phyloP scores from a whole-genome alignment of 37 sponge, comb jelly and placozoan genomes.

The Petrosia ficiformis region DNA sequence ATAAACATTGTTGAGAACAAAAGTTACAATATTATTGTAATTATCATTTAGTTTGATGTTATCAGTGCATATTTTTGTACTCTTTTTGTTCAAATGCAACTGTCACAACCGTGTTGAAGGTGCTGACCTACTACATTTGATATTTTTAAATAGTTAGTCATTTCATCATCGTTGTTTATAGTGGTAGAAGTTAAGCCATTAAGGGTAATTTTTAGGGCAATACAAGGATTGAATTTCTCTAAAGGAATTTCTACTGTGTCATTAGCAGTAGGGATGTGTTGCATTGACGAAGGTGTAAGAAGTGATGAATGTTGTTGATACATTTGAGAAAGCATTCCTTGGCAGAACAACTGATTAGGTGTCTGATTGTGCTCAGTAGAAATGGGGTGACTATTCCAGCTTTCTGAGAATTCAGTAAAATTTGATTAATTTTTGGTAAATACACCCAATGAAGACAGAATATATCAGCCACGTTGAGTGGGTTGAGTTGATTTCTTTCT shows the following conservation, averaged over 20 bases:
- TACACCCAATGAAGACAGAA: conserved; percentile 44
- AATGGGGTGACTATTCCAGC: conserved; percentile 49
- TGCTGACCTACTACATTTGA: not conserved
- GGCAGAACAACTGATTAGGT: conserved; percentile 32
- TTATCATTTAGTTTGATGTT: not conserved
- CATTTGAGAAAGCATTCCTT: not conserved
- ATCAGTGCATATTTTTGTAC: too few species aligned
- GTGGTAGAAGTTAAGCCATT: not conserved
- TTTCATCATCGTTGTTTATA: not conserved
- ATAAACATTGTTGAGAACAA: not conserved
- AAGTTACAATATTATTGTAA: not conserved
- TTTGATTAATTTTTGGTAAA: conserved; percentile 39
- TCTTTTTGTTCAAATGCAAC: too few species aligned
- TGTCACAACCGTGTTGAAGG: too few species aligned
- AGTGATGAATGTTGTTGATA: not conserved
- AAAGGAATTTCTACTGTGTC: not conserved
- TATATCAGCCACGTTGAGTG: conserved; percentile 41
- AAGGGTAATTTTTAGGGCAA: not conserved
- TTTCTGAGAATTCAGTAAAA: conserved; percentile 16
- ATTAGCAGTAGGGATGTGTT: not conserved
- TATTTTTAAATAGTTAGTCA: not conserved
- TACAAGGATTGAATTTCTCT: conserved; percentile 3
- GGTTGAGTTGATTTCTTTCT: conserved; percentile 11
- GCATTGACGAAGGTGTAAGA: not conserved
- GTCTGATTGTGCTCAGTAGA: conserved; percentile 35